phyloP scores from a whole-genome alignment of 2,797 vertebrate species.

The Gambelia wislizenii region DNA sequence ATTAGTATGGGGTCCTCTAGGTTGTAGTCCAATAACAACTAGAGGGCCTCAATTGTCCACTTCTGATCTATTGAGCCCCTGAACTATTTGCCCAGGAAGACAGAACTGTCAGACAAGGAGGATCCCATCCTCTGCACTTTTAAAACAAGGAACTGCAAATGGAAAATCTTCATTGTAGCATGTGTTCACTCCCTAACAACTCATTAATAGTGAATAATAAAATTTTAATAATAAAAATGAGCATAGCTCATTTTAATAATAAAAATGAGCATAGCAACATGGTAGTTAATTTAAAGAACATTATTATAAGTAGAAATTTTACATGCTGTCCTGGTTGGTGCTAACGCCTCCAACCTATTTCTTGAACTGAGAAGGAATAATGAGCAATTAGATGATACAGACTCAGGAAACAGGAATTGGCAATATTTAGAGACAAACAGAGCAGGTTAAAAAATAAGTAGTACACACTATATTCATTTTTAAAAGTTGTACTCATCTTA shows the following conservation, averaged over 20 bases:
- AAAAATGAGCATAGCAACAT: background rate
- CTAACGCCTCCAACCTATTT: background rate
- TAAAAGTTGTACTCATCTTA: background rate
- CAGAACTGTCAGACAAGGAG: background rate
- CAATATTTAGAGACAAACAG: constrained; percentile 22
- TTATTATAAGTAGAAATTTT: constrained; percentile 28
- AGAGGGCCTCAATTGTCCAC: too few species aligned
- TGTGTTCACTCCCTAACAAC: constrained; percentile 34
- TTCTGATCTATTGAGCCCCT: too few species aligned
- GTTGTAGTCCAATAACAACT: too few species aligned
- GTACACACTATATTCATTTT: background rate
- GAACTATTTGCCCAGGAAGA: background rate
- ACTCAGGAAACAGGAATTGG: constrained; percentile 30
- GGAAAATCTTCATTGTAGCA: background rate
- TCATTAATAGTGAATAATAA: too few species aligned
- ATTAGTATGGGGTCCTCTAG: too few species aligned
- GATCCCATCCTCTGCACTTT: background rate
- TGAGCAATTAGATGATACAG: constrained; percentile 39
- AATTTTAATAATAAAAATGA: too few species aligned
- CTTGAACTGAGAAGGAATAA: constrained; percentile 37
- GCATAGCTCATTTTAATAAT: too few species aligned
- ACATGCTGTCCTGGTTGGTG: constrained; percentile 39
- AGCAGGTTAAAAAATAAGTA: constrained; percentile 5
- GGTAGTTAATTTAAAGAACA: constrained; percentile 38
- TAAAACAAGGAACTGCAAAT: constrained; percentile 9